phyloP scores from a whole-genome alignment of 2,888 invertebrate species.

The Rhogogaster chlorosoma region DNA sequence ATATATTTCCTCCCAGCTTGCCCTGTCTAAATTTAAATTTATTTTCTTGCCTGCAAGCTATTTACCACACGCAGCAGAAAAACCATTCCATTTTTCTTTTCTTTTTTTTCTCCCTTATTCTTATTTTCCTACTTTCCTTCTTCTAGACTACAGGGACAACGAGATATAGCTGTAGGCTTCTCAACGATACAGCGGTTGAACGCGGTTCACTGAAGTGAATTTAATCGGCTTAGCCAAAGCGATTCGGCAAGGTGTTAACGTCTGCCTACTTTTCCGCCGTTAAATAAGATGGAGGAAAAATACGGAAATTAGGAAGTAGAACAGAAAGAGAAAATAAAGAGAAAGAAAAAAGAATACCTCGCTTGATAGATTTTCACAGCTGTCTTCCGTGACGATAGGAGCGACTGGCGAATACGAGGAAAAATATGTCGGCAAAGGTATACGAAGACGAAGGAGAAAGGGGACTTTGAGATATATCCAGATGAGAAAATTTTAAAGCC shows the following conservation, averaged over 20 bases:
- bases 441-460: neutral
- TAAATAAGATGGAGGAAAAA: neutral
- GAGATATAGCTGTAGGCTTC: neutral
- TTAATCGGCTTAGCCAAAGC: slow-evolving; percentile 9
- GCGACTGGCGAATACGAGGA: neutral
- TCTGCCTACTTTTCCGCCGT: neutral
- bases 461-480: neutral
- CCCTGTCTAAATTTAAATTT: neutral
- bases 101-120: too few relatives aligned
- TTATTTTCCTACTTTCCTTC: neutral
- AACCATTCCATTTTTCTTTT: neutral
- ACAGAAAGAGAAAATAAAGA: neutral
- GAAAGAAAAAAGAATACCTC: neutral
- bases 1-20: neutral
- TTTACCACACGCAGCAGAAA: neutral
- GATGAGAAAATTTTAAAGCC: slow-evolving; percentile 30
- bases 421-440: neutral
- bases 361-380: slow-evolving; percentile 17
- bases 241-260: neutral
- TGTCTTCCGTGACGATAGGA: neutral
- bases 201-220: slow-evolving; percentile 10
- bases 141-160: neutral
- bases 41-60: neutral
- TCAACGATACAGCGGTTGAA: neutral
- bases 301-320: neutral